A percentile compares a stretch with the other conserved stretches of the same genome.
Evolutionary conservation across 2,888 invertebrate genomes (phyloP).

Genomic region (Sarcophaga carnaria): DNA sequence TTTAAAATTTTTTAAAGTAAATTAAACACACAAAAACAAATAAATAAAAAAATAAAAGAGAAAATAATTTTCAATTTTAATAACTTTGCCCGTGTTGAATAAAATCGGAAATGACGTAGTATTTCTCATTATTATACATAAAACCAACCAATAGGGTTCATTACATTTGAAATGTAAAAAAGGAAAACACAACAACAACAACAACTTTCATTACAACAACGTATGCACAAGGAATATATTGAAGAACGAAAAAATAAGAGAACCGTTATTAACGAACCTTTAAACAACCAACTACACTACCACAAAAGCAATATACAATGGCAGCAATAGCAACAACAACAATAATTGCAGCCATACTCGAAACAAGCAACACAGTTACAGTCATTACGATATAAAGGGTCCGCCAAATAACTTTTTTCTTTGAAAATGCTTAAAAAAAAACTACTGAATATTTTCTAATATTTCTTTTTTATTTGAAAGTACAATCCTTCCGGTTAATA

Average conservation of each 20-base stretch:
- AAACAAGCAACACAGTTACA: constrained; percentile 19
- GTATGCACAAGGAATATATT: not conserved
- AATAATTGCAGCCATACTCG: constrained; percentile 54
- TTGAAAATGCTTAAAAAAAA: too few species aligned
- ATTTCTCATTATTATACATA: not conserved
- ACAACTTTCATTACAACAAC: not conserved
- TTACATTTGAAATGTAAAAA: not conserved
- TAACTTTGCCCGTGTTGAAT: not conserved
- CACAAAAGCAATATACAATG: constrained; percentile 35
- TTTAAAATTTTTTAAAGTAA: not conserved
- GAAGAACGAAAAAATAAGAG: not conserved
- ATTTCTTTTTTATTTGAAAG: too few species aligned
- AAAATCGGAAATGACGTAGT: constrained; percentile 33
- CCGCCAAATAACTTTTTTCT: too few species aligned
- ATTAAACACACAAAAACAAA: too few species aligned
- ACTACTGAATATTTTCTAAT: too few species aligned
- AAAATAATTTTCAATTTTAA: not conserved
- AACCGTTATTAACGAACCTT: not conserved
- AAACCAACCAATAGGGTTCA: not conserved
- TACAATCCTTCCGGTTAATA: too few species aligned
- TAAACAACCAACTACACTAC: constrained; percentile 17
- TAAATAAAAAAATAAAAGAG: not conserved
- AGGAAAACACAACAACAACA: not conserved
- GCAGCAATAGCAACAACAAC: constrained; percentile 70
- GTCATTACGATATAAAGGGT: not conserved